Evolutionary conservation across 2,888 invertebrate species (phyloP), one percentile per base, ranked within the genome.

Genomic region (Papilio demoleus): DNA sequence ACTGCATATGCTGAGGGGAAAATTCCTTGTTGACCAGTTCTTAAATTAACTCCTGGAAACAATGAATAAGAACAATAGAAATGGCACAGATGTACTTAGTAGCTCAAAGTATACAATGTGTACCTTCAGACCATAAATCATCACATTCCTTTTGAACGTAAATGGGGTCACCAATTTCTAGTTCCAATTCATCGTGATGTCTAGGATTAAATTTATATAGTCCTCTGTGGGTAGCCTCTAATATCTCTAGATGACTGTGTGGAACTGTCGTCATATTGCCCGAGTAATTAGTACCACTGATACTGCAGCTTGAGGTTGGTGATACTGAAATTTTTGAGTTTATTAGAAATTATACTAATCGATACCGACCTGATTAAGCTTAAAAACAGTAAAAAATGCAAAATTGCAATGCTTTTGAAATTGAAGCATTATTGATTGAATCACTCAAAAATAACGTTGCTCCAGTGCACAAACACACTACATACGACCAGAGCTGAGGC

Each of bases 1-100:
- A 98, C 99, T 34, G 98, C 99, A 82, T 99, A 99, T 14, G 99
- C 99, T 70, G 98, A 97, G 2, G 99, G 99, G 82, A 99, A 99
- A 73, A 99, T 98, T 34, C 99, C 99, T 86, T 96, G 96, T 74
- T 97, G 95, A 14, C 98, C 98, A 2, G 98, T 98, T 78, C 99
- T 94, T 75, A 99, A 93, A 90, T 99, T 99, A 0, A 99, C 97
- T 59, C 97, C 98, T 97, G 84, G 56, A 89, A 92, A 58, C 72
- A 40, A 60, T 66, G n/a, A 14, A 9, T 2, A 34, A 34, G 1
- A 47, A n/a, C 27, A n/a, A 31, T n/a, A n/a, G n/a, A n/a, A n/a
- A n/a, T n/a, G n/a, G n/a, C n/a, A n/a, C n/a, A n/a, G n/a, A n/a
- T n/a, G n/a, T n/a, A n/a, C n/a, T n/a, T n/a, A n/a, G n/a, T n/a